Evolutionary conservation across 2,888 invertebrate genomes (phyloP).

Genomic region (Oligia latruncula): DNA sequence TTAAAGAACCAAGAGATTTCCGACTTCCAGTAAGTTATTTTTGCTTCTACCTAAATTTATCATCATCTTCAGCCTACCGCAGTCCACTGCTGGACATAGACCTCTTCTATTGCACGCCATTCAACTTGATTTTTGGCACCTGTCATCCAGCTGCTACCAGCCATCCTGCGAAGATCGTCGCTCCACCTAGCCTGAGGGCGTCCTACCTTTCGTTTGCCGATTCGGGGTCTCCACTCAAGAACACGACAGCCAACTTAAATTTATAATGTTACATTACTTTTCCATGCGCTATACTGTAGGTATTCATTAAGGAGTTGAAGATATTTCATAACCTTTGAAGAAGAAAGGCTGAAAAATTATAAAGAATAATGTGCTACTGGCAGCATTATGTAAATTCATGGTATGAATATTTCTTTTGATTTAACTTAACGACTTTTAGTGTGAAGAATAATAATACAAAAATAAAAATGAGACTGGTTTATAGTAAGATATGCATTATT

Average conservation of each 20-base stretch:
- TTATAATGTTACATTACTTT: background rate
- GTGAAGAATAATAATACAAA: conserved; percentile 2
- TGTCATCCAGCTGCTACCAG: too few relatives aligned
- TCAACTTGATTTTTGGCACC: too few relatives aligned
- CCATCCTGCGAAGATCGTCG: too few relatives aligned
- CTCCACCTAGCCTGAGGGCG: too few relatives aligned
- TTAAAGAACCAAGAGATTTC: conserved; percentile 78
- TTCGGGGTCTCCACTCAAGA: too few relatives aligned
- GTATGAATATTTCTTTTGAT: background rate
- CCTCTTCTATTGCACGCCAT: too few relatives aligned
- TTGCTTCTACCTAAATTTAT: background rate
- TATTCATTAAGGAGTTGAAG: too few relatives aligned
- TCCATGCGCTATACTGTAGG: too few relatives aligned
- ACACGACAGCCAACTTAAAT: too few relatives aligned
- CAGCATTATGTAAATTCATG: background rate
- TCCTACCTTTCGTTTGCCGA: too few relatives aligned
- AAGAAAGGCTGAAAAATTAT: background rate
- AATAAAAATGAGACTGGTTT: conserved; percentile 15
- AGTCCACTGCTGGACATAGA: too few relatives aligned
- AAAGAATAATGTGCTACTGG: background rate
- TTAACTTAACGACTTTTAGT: background rate
- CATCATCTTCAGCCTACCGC: too few relatives aligned
- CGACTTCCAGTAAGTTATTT: conserved; percentile 77
- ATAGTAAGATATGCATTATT: background rate
- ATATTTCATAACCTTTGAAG: background rate